Evolutionary conservation across 2,113 vertebrate species (phyloP), one percentile per base, ranked within the genome.

Genomic region (Hepsetus odoe): DNA sequence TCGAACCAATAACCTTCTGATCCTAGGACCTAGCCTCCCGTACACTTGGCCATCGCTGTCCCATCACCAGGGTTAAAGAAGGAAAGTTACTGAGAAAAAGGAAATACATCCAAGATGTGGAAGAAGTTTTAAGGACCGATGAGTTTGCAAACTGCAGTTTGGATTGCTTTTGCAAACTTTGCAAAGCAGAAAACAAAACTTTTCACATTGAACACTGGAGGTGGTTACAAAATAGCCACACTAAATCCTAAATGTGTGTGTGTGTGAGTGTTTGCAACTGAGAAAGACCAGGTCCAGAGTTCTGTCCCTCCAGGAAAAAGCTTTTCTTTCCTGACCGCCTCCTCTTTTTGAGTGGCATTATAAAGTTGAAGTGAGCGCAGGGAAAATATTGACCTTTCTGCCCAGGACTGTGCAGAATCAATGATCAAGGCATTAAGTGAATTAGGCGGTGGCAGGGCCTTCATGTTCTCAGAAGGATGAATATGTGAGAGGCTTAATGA

Each of bases 341-440:
- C 65, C 51, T 79, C 35, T 55, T 81, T 75, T 80, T 44, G 55
- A 80, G 64, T 71, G 65, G 59, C 79, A 74, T 81, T 83, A 74
- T 69, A 84, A 89, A 87, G 88, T 89, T 88, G 82, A 90, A 84
- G 84, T 86, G 64, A 82, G 74, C 26, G 44, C 80, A 79, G 79
- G 61, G 80, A 85, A 87, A 86, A 85, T 80, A 83, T 80, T 89
- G 90, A 91, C 90, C 89, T 91, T 91, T 91, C 86, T 84, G 82
- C 85, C 81, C 74, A 80, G 79, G 87, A 78, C 84, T 83, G 80
- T 33, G 85, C 71, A 74, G 84, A 92, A 92, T 89, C 86, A 84
- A 91, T 90, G 90, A 92, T 91, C 89, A 90, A 89, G 84, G 86
- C 89, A 91, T 91, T 91, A 90, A 90, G 85, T 88, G 88, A 90